A percentile compares a stretch with the other conserved stretches of the same genome.
phyloP scores from a whole-genome alignment of 1,140 invertebrate genomes.

The Agrypnia vestita region DNA sequence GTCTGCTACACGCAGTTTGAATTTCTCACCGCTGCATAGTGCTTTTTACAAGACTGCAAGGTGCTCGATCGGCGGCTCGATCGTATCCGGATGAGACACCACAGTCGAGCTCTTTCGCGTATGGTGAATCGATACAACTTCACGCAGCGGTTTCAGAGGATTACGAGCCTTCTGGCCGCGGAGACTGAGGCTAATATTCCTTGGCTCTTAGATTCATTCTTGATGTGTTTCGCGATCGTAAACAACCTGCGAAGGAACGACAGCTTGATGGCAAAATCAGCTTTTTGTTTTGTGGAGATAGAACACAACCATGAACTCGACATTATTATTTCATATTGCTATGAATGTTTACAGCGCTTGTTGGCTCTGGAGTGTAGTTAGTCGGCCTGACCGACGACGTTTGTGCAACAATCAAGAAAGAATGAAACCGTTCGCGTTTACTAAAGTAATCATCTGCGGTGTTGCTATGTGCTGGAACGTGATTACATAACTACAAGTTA shows the following conservation, averaged over 20 bases:
- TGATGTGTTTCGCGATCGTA: neutral
- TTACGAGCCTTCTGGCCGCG: neutral
- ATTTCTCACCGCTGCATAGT: too few species aligned
- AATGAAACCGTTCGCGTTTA: too few species aligned
- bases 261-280: conserved; percentile 21
- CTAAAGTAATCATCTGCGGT: too few species aligned
- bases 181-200: neutral
- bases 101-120: neutral
- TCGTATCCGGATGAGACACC: too few species aligned
- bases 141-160: neutral
- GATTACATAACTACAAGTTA: too few species aligned
- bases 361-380: neutral
- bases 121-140: neutral
- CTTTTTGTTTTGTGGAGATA: conserved; percentile 13
- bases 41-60: too few species aligned
- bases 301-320: neutral
- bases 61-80: too few species aligned
- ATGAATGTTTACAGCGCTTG: neutral
- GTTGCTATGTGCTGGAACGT: too few species aligned
- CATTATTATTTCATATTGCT: neutral
- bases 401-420: too few species aligned
- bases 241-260: neutral
- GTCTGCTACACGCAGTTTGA: neutral
- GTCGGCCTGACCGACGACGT: neutral
- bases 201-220: too few species aligned